Percentiles rank a stretch among this genome's conserved stretches.
Evolutionary conservation across 2,113 vertebrate species (phyloP).

Genomic region (Cromileptes altivelis): DNA sequence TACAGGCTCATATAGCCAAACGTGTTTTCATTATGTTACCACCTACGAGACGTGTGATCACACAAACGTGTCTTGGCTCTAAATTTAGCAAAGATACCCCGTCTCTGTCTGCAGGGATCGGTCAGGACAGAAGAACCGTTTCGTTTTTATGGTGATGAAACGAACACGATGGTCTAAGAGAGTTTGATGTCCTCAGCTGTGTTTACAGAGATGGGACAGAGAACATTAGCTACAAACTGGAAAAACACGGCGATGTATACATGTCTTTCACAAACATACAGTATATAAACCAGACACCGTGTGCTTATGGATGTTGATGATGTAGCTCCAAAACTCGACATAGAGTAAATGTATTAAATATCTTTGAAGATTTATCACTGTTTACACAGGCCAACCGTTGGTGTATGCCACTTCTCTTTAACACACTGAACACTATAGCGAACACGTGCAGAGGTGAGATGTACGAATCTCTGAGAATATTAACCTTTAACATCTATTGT

Average conservation of each 20-base stretch:
- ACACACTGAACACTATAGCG: not conserved
- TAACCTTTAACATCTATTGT: not conserved
- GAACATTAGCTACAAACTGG: conserved; percentile 6
- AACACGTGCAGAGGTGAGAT: not conserved
- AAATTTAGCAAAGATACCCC: conserved; percentile 20
- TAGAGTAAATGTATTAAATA: no score
- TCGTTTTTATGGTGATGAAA: conserved; percentile 9
- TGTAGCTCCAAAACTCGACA: not conserved
- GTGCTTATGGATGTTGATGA: not conserved
- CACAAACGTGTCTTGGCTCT: conserved; percentile 23
- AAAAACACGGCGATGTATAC: conserved; percentile 1
- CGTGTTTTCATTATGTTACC: conserved; percentile 42
- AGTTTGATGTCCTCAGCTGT: not conserved
- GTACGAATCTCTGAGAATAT: not conserved
- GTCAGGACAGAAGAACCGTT: conserved; percentile 16
- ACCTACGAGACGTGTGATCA: conserved; percentile 20
- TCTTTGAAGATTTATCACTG: not conserved
- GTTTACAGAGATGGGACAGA: conserved; percentile 36
- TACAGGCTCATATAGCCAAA: conserved; percentile 19
- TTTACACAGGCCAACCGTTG: not conserved
- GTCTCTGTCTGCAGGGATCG: conserved; percentile 1
- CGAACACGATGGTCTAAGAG: not conserved
- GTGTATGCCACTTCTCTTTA: not conserved
- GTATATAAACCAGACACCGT: not conserved
- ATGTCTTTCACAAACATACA: not conserved